phyloP scores from a whole-genome alignment of 2,113 vertebrate species.

The Brienomyrus longianalis region DNA sequence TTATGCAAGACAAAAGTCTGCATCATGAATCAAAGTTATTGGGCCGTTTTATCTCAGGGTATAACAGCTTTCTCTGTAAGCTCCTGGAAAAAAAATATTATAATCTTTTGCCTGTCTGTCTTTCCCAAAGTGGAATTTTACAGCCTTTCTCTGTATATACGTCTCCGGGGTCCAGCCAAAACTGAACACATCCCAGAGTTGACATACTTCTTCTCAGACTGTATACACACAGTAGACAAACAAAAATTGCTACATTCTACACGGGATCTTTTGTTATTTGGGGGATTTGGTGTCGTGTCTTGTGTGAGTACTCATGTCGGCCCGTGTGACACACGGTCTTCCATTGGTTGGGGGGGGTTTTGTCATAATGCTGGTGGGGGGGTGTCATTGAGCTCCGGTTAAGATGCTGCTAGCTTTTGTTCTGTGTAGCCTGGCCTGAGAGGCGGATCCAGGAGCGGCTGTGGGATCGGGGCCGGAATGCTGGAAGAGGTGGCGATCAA shows the following conservation, averaged over 20 bases:
- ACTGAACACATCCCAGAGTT: background rate
- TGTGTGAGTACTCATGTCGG: background rate
- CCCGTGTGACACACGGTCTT: background rate
- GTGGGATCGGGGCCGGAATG: slow-evolving; percentile 25
- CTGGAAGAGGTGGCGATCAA: slow-evolving; percentile 36
- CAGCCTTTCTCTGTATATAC: background rate
- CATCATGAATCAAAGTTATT: slow-evolving; percentile 50
- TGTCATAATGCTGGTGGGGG: slow-evolving; percentile 25
- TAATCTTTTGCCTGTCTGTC: background rate
- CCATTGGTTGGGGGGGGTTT: slow-evolving; percentile 23
- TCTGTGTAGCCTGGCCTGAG: slow-evolving; percentile 20
- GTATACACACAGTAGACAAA: slow-evolving; percentile 8
- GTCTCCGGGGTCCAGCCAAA: background rate
- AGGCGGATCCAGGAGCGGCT: background rate
- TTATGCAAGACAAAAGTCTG: slow-evolving; percentile 26
- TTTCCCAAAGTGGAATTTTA: background rate
- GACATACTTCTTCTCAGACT: slow-evolving; percentile 30
- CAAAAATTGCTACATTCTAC: background rate
- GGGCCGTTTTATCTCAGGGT: slow-evolving; percentile 55
- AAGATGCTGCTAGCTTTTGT: slow-evolving; percentile 25
- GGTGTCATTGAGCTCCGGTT: background rate
- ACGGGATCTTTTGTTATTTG: background rate
- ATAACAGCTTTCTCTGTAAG: slow-evolving; percentile 34
- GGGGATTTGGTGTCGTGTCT: background rate
- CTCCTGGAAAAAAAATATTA: background rate